phyloP scores from a whole-genome alignment of 2,113 vertebrate genomes.

The Caranx ignobilis region DNA sequence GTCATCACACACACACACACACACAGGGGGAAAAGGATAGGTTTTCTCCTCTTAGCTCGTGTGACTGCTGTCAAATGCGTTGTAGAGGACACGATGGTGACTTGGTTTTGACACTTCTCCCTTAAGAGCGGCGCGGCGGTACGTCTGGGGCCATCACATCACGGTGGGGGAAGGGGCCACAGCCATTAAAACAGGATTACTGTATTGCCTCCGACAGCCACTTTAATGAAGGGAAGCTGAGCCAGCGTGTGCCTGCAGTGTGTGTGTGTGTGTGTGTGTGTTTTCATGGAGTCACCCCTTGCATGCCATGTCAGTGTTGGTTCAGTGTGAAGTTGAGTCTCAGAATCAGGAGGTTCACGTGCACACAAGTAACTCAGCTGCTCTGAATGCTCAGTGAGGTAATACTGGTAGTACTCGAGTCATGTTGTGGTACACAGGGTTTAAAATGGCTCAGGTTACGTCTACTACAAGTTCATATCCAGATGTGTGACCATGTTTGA shows the following conservation, averaged over 20 bases:
- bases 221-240: conserved; percentile 73
- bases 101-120: conserved; percentile 71
- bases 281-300: conserved; percentile 55
- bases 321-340: conserved; percentile 47
- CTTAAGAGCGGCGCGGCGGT: conserved; percentile 71
- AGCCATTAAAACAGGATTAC: conserved; percentile 80
- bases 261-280: conserved; percentile 1
- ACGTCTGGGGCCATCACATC: conserved; percentile 69
- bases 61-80: conserved; percentile 58
- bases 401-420: too few relatives aligned
- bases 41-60: conserved; percentile 39
- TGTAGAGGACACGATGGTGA: conserved; percentile 37
- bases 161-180: conserved; percentile 73
- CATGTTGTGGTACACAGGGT: background rate
- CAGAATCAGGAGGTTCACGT: conserved; percentile 42
- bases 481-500: background rate
- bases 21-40: background rate
- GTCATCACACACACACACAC: conserved; percentile 21
- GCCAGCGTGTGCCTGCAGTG: conserved; percentile 65
- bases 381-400: conserved; percentile 6
- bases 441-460: background rate
- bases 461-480: background rate
- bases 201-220: conserved; percentile 76
- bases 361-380: conserved; percentile 14
- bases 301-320: conserved; percentile 59